These are phyloP conservation scores for Clarias macrocephalus DNA, from an alignment of 2,113 vertebrate genomes.

Conservation along the genomic window DNA sequence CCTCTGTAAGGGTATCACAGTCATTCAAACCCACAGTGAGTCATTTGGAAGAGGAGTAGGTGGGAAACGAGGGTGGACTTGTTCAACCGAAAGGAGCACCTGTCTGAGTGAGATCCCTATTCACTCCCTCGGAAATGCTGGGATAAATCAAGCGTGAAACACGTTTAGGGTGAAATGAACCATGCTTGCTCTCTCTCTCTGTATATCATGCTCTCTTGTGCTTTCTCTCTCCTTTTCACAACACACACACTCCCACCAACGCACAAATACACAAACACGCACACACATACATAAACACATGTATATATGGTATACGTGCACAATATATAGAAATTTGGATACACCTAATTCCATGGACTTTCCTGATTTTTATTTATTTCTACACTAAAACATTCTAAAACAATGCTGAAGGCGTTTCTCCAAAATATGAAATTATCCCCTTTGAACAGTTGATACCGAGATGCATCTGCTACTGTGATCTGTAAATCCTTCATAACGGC, in stretches of 20 bases:
- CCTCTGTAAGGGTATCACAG: background rate
- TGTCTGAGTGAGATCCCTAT: conserved; percentile 19
- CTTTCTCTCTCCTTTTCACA: background rate
- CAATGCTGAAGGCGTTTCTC: too few relatives aligned
- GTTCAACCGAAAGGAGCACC: conserved; percentile 11
- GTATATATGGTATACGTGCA: too few relatives aligned
- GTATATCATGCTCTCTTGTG: background rate
- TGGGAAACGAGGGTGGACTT: background rate
- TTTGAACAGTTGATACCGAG: too few relatives aligned
- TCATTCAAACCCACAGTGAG: conserved; percentile 6
- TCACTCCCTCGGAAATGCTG: background rate
- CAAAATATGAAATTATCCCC: too few relatives aligned
- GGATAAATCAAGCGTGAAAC: conserved; percentile 5
- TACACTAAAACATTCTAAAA: too few relatives aligned
- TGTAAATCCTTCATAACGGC: too few relatives aligned
- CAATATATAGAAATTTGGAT: too few relatives aligned
- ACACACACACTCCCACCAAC: background rate
- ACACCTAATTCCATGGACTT: too few relatives aligned
- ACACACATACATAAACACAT: background rate
- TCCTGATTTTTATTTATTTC: too few relatives aligned
- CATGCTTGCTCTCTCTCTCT: background rate
- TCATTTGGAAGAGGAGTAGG: conserved; percentile 2
- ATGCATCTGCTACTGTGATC: too few relatives aligned
- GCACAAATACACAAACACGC: too few relatives aligned
- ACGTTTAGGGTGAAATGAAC: background rate